These are phyloP conservation scores for Julus scanicus DNA, from an alignment of 2,888 invertebrate species.

Conservation along the genomic window DNA sequence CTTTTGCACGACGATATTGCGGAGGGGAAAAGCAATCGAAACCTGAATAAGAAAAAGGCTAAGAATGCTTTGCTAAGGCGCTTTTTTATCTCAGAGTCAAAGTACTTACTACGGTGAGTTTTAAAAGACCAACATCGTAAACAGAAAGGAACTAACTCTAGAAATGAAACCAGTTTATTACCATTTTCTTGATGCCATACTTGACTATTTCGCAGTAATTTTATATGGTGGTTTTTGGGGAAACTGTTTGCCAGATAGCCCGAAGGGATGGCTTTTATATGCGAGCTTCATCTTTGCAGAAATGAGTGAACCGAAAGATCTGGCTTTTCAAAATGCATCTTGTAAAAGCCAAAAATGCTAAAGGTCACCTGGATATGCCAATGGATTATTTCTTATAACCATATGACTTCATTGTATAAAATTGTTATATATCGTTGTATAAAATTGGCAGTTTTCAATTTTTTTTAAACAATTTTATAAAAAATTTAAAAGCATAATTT, in stretches of 20 bases:
- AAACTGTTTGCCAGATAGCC: constrained; percentile 36
- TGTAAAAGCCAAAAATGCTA: neutral
- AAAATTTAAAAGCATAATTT: too few species aligned
- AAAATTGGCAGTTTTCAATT: too few species aligned
- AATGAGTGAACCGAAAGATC: neutral
- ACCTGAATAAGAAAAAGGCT: constrained; percentile 40
- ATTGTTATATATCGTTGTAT: too few species aligned
- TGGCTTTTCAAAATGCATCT: neutral
- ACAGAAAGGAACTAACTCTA: constrained; percentile 39
- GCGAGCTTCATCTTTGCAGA: neutral
- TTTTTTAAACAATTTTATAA: too few species aligned
- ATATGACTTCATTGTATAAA: neutral
- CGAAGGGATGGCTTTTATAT: constrained; percentile 42
- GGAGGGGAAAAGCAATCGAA: constrained; percentile 45
- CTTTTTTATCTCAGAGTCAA: neutral
- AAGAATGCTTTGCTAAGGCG: constrained; percentile 45
- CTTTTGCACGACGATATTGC: constrained; percentile 45
- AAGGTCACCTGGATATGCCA: neutral
- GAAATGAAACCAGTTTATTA: constrained; percentile 47
- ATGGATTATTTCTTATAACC: neutral
- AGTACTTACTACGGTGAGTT: constrained; percentile 45
- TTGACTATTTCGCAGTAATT: constrained; percentile 47
- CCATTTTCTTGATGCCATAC: constrained; percentile 45
- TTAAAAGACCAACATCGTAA: constrained; percentile 47
- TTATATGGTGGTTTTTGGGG: constrained; percentile 30